phyloP scores from a whole-genome alignment of 2,888 invertebrate genomes.

The Standfussiana lucernea region DNA sequence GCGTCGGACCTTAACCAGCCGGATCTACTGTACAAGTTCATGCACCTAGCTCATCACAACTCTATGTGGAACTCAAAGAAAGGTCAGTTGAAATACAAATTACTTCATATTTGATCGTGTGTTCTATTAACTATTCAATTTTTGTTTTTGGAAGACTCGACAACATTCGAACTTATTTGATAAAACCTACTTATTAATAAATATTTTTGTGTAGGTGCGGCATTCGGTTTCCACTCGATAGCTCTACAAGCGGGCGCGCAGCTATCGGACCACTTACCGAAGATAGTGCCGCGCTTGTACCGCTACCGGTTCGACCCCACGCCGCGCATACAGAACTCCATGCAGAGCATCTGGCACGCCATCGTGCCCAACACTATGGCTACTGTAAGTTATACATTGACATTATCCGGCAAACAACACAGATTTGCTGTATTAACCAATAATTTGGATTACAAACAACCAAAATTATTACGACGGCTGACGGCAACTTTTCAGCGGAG shows the following conservation, averaged over 20 bases:
- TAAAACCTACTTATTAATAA: not conserved
- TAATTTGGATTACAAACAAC: not conserved
- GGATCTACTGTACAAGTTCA: conserved; percentile 98
- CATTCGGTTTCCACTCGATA: conserved; percentile 97
- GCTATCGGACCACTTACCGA: conserved; percentile 94
- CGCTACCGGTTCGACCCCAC: conserved; percentile 98
- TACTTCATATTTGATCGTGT: not conserved
- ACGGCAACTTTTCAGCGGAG: not conserved
- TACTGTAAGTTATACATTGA: conserved; percentile 89
- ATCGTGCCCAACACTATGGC: conserved; percentile 96
- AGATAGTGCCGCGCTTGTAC: conserved; percentile 96
- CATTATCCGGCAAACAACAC: not conserved
- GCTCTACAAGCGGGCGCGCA: conserved; percentile 96
- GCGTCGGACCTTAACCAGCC: conserved; percentile 98
- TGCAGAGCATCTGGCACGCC: conserved; percentile 98
- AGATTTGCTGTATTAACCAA: not conserved
- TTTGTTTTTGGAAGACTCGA: no score
- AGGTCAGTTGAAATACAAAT: conserved; percentile 77
- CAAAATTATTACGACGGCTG: not conserved
- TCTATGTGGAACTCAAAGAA: conserved; percentile 98
- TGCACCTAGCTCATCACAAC: conserved; percentile 98
- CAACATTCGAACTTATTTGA: not conserved
- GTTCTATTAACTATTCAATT: no score
- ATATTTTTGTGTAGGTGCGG: conserved; percentile 92
- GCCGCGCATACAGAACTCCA: conserved; percentile 97